Percentiles rank a stretch among this genome's conserved stretches.
Conservation (phyloP, 2,888 invertebrate species). For the Cerastis rubricosa region DNA sequence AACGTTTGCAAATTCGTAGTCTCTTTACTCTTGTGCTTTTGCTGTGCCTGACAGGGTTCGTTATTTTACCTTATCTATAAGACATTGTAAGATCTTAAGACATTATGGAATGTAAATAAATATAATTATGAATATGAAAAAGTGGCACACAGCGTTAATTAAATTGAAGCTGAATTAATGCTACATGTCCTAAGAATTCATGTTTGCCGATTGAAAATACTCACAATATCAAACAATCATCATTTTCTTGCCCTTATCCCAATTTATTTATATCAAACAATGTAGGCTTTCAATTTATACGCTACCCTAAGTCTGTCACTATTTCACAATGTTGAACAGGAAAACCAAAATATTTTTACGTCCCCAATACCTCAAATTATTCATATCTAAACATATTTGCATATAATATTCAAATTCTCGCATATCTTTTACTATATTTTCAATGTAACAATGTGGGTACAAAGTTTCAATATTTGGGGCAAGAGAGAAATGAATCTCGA, state of each 20-base stretch:
- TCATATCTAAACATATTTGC: slow-evolving; percentile 18
- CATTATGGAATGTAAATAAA: too few species aligned
- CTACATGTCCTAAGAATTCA: background rate
- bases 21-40: too few species aligned
- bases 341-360: background rate
- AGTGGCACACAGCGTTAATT: background rate
- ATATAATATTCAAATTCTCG: slow-evolving; percentile 26
- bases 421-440: slow-evolving; percentile 16
- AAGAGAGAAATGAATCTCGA: background rate
- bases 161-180: background rate
- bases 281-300: background rate
- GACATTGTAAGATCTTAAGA: too few species aligned
- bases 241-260: too few species aligned
- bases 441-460: background rate
- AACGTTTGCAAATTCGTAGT: too few species aligned
- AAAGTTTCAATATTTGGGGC: background rate
- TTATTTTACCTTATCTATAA: too few species aligned
- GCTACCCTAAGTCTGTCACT: background rate
- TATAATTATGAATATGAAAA: too few species aligned
- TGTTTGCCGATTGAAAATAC: background rate
- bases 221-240: background rate
- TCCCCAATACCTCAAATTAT: slow-evolving; percentile 3
- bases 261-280: background rate
- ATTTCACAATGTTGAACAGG: background rate
- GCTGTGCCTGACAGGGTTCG: too few species aligned